These are phyloP conservation scores for Acromyrmex echinatior DNA, from an alignment of 1,140 invertebrate genomes.

Conservation along the genomic window DNA sequence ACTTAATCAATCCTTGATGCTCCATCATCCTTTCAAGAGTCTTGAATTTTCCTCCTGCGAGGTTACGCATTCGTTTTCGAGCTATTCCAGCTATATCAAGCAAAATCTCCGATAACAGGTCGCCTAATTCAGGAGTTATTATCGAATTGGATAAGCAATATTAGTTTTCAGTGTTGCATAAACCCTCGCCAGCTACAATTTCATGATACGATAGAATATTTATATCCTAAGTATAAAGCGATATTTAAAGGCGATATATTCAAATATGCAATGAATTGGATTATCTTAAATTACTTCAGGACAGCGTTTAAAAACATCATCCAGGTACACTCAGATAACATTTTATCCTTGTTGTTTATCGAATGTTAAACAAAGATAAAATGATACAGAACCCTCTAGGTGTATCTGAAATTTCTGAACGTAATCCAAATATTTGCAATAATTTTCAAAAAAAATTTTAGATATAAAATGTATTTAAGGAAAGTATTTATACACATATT, in stretches of 20 bases:
- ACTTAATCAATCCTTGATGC: conserved; percentile 36
- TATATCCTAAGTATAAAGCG: background rate
- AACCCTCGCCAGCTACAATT: background rate
- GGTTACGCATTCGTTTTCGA: background rate
- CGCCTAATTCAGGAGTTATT: background rate
- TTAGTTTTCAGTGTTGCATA: background rate
- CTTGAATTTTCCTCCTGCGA: too few species aligned
- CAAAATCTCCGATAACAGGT: background rate
- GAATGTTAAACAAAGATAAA: too few species aligned
- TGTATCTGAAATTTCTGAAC: background rate
- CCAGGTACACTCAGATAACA: too few species aligned
- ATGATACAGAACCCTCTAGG: too few species aligned
- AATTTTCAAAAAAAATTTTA: too few species aligned
- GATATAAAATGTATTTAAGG: background rate
- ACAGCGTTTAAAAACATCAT: too few species aligned
- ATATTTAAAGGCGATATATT: conserved; percentile 6
- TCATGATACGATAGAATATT: background rate
- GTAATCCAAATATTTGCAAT: background rate
- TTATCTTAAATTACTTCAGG: background rate
- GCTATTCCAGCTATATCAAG: too few species aligned
- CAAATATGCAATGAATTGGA: background rate
- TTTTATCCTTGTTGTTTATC: too few species aligned
- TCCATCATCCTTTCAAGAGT: conserved; percentile 28
- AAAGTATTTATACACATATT: background rate
- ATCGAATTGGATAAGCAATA: background rate